Base-by-base conservation (phyloP, 2,888 invertebrate genomes). In the Caprella mutica region DNA sequence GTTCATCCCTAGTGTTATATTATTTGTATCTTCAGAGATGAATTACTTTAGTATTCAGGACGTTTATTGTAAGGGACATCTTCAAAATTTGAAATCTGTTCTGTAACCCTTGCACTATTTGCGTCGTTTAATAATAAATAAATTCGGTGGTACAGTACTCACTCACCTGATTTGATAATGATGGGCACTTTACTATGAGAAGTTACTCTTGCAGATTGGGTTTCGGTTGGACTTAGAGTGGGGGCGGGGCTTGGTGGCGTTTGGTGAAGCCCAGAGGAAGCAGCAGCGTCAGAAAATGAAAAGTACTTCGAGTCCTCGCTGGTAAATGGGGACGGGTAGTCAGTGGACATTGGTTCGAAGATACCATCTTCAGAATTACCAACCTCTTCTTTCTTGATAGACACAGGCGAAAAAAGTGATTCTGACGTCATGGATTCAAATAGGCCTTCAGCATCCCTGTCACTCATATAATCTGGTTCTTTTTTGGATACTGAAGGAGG, bases 401-500 rank as follows among this genome's bases (percentile, higher is more conserved):
- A 38, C 24, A 55, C 52, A 24, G 61, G 55, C 1, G 58, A 58
- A 50, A 61, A 61, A 27, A 61, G 55, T 9, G 61, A 61, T 19
- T 61, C 61, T 3, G 61, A 54, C 8, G 58, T 52, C 48, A 58
- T 54, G 12, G 55, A 52, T n/a, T 61, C 61, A 55, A 61, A 61
- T 5, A 48, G 48, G 30, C 48, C 48, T 21, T 48, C 48, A 5
- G 48, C 48, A 6, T 24, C 24, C 9, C 61, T 39, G 24, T 61
- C 61, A 24, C 55, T 57, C 21, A 44, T 12, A 40, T 55, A 59
- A 29, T 61, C 61, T 17, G 55, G 55, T 42, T 61, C 60, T 50
- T 60, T 81, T 70, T 81, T 81, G 6, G 80, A 80, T 67, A 78
- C 81, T 5, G 66, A 59, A 63, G 79, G 77, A 65, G 75, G 75